Evolutionary conservation across 2,888 invertebrate genomes (phyloP), one percentile per base, ranked within the genome.

Genomic region (Acronicta leporina): DNA sequence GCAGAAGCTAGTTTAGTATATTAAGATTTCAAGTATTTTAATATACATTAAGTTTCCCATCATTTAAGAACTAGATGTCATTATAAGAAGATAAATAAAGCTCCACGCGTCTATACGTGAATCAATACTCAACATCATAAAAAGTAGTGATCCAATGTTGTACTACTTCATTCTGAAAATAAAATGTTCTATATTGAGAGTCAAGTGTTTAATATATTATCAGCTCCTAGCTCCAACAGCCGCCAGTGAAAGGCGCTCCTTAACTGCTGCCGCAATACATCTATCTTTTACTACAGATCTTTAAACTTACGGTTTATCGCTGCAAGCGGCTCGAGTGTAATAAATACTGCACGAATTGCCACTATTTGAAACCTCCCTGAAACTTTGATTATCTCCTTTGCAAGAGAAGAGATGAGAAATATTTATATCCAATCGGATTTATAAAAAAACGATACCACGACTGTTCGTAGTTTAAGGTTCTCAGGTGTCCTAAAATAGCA

Each of bases 261-360:
- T 14, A 45, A 45, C 13, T 45, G 35, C 41, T 45, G 46, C 46
- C 50, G 65, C 60, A 52, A 44, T 44, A 27, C 51, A 61, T 70
- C 54, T 52, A 40, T 59, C 50, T 59, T 40, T 57, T 66, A 41
- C 42, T 60, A 27, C 49, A 56, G 53, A 43, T 66, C 61, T 66
- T 66, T 71, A 66, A 66, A 62, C 56, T 38, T 30, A 44, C 44
- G 15, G 33, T 66, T 69, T 71, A 69, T 69, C 50, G 61, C 9
- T 54, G 56, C 56, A 51, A 43, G 54, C n/a, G 51, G 45, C 49
- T 53, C 52, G 38, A 52, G 43, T 16, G 47, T 30, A 15, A 25
- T 71, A 54, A 66, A 69, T 69, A 56, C 40, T 66, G 49, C 50
- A 69, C 43, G 49, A 61, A 46, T 16, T 46, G 54, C 46, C 43